Evolutionary conservation across 2,113 vertebrate genomes (phyloP).

Genomic region (Oncorhynchus gorbuscha): DNA sequence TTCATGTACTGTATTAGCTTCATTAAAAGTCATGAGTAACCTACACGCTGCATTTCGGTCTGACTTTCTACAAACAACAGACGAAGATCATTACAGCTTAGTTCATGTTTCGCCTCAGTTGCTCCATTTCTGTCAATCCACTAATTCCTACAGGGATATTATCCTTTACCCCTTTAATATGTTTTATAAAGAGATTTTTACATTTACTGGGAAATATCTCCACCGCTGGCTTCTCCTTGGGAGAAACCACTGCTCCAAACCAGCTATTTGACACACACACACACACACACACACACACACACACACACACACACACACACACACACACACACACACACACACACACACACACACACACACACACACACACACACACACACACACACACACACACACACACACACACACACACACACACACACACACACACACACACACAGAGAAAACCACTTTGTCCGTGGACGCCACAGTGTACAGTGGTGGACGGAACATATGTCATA

Average conservation of each 20-base stretch:
- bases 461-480: slow-evolving; percentile 7
- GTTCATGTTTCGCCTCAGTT: slow-evolving; percentile 68
- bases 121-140: slow-evolving; percentile 74
- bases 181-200: slow-evolving; percentile 64
- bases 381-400: no score
- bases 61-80: no score
- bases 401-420: no score
- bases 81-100: no score
- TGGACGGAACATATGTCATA: slow-evolving; percentile 15
- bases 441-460: slow-evolving; percentile 15
- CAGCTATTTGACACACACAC: neutral
- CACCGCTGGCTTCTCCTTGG: slow-evolving; percentile 41
- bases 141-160: slow-evolving; percentile 69
- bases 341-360: neutral
- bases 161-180: slow-evolving; percentile 65
- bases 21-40: no score
- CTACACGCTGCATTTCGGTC: no score
- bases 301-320: no score
- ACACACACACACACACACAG: no score
- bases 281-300: neutral
- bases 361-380: no score
- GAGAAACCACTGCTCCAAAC: slow-evolving; percentile 19
- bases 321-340: neutral
- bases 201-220: slow-evolving; percentile 57
- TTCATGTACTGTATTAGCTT: no score